A percentile compares a stretch with the other conserved stretches of the same genome.
These are phyloP conservation scores for Sebastes vulpes DNA, from an alignment of 2,797 vertebrate species.

Conservation along the genomic window DNA sequence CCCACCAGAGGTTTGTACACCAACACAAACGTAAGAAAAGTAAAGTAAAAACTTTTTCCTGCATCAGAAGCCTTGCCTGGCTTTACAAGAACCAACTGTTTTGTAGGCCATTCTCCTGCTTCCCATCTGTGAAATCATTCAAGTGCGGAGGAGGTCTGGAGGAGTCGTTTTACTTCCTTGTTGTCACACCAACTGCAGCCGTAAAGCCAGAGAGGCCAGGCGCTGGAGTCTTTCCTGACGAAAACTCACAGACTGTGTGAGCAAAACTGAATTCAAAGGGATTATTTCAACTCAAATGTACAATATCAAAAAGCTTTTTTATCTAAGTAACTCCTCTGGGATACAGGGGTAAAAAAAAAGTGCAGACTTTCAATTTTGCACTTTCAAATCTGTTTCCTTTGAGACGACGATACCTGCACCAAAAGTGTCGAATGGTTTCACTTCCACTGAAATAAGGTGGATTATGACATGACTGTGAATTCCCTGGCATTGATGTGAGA, in stretches of 20 bases:
- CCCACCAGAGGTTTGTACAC: neutral
- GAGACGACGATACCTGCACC: neutral
- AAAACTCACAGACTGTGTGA: conserved; percentile 5
- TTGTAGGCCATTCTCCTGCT: conserved; percentile 22
- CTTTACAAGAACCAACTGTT: conserved; percentile 31
- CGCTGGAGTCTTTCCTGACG: neutral
- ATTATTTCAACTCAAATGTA: neutral
- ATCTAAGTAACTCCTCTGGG: neutral
- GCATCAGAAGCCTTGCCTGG: neutral
- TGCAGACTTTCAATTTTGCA: neutral
- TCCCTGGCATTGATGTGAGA: neutral
- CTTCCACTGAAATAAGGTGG: neutral
- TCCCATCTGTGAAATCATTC: conserved; percentile 75
- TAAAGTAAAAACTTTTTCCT: neutral
- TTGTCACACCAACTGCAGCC: conserved; percentile 51
- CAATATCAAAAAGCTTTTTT: neutral
- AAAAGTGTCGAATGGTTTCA: neutral
- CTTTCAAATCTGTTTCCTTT: neutral
- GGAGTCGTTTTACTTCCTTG: conserved; percentile 70
- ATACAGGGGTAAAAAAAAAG: neutral
- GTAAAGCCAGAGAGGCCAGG: conserved; percentile 25
- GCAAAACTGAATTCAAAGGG: neutral
- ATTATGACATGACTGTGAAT: neutral
- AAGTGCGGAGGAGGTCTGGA: conserved; percentile 65
- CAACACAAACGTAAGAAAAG: neutral